These are phyloP conservation scores for Colletes latitarsis DNA, from an alignment of 1,140 invertebrate species.

Conservation along the genomic window DNA sequence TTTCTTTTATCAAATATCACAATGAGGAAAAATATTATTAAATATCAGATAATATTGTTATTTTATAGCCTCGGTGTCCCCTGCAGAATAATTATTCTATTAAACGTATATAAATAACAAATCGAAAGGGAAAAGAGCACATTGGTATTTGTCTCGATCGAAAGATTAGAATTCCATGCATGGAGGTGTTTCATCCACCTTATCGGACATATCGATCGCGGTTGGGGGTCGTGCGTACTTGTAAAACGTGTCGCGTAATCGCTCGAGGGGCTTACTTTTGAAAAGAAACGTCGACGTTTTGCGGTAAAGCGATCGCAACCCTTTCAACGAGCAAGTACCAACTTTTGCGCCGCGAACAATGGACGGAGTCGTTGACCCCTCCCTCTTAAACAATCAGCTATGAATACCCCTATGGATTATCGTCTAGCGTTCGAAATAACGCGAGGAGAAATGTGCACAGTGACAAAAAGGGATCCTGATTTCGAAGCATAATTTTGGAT, in stretches of 20 bases:
- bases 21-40: no score
- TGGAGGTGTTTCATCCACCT: constrained; percentile 6
- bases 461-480: background rate
- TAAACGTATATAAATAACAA: background rate
- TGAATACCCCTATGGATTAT: background rate
- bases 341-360: constrained; percentile 2
- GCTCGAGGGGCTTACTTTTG: constrained; percentile 23
- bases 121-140: background rate
- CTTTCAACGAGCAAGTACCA: background rate
- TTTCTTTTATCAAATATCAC: no score
- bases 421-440: background rate
- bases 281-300: constrained; percentile 24
- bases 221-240: background rate
- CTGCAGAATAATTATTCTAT: background rate
- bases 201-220: constrained; percentile 31
- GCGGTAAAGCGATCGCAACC: constrained; percentile 3
- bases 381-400: constrained; percentile 3
- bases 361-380: background rate
- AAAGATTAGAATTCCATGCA: constrained; percentile 41
- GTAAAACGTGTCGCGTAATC: constrained; percentile 28
- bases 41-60: no score
- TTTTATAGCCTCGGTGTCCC: no score
- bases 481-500: background rate
- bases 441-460: background rate
- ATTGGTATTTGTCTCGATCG: constrained; percentile 19